Evolutionary conservation across 2,797 vertebrate species (phyloP), one percentile per base, ranked within the genome.

Genomic region (Antennarius maculatus): DNA sequence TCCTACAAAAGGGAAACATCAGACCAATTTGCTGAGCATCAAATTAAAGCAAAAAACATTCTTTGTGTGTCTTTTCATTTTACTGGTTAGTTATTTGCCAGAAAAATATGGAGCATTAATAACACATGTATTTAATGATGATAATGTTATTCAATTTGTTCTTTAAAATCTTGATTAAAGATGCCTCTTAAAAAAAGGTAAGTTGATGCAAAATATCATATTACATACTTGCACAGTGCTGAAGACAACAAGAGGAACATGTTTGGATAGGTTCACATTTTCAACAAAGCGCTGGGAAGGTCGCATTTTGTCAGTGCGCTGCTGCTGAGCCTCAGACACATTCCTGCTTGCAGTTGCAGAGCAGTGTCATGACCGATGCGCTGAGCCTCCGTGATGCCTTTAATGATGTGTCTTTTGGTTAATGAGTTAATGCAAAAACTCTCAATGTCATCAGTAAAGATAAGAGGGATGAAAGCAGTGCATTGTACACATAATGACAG

Each of bases 351-450:
- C 70, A 43, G 74, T 63, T 72, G 73, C 61, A 31, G 74, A 61
- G 83, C 78, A 55, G 74, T 83, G 86, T 86, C 89, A 88, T 85
- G 66, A 4, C 60, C 6, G 67, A 83, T 15, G 81, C 79, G 81
- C 85, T 73, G 52, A 66, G 84, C 88, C 92, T 84, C 83, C 12
- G 59, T 58, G 84, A 89, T 92, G 92, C 90, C 91, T 94, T 92
- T 94, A 95, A 95, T 94, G 94, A 96, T 93, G 95, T 93, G 92
- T 93, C 95, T 95, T 96, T 95, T 96, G 95, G 94, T 96, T 97
- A 96, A 97, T 93, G 95, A 97, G 96, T 99, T 97, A 97, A 98
- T 97, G 89, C 88, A 94, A 96, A 96, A 98, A 97, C 92, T 96
- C 94, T 95, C 93, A 93, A 95, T 96, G 95, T 97, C 96, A 97